Conservation (phyloP, 2,888 invertebrate genomes). For the Arctia plantaginis region DNA sequence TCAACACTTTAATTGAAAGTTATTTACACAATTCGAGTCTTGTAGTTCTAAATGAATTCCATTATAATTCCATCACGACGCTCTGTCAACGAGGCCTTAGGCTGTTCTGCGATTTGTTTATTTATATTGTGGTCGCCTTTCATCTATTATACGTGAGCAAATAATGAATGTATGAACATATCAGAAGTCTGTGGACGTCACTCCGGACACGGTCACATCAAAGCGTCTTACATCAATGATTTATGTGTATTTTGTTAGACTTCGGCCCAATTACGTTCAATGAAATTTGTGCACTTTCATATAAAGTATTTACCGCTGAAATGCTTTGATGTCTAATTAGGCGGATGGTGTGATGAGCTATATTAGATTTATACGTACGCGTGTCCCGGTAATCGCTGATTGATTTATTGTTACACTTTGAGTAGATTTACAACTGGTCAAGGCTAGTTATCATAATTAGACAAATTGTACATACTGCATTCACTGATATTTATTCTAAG, state of each 20-base stretch:
- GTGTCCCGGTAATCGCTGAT: slow-evolving; percentile 65
- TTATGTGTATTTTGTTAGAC: slow-evolving; percentile 82
- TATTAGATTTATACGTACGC: slow-evolving; percentile 55
- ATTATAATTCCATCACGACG: slow-evolving; percentile 72
- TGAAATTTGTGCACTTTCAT: slow-evolving; percentile 81
- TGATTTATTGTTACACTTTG: slow-evolving; percentile 66
- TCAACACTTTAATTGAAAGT: slow-evolving; percentile 45
- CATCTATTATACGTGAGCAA: slow-evolving; percentile 84
- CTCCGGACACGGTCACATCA: slow-evolving; percentile 82
- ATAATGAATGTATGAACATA: slow-evolving; percentile 84
- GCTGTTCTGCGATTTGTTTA: slow-evolving; percentile 79
- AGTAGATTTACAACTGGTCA: slow-evolving; percentile 47
- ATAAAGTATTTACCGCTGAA: slow-evolving; percentile 75
- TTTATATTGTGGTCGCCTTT: slow-evolving; percentile 83
- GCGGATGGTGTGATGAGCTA: slow-evolving; percentile 60
- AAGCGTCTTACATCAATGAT: slow-evolving; percentile 77
- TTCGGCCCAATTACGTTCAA: slow-evolving; percentile 79
- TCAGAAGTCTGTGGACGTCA: slow-evolving; percentile 77
- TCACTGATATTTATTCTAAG: not conserved
- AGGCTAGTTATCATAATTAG: slow-evolving; percentile 41
- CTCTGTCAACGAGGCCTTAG: slow-evolving; percentile 74
- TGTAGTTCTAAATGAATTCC: slow-evolving; percentile 73
- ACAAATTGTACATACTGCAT: slow-evolving; percentile 8
- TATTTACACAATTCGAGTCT: slow-evolving; percentile 57
- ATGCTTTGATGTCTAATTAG: slow-evolving; percentile 83